Evolutionary conservation across 1,140 invertebrate genomes (phyloP), one percentile per base, ranked within the genome.

Genomic region (Pemphigus obesinymphae): DNA sequence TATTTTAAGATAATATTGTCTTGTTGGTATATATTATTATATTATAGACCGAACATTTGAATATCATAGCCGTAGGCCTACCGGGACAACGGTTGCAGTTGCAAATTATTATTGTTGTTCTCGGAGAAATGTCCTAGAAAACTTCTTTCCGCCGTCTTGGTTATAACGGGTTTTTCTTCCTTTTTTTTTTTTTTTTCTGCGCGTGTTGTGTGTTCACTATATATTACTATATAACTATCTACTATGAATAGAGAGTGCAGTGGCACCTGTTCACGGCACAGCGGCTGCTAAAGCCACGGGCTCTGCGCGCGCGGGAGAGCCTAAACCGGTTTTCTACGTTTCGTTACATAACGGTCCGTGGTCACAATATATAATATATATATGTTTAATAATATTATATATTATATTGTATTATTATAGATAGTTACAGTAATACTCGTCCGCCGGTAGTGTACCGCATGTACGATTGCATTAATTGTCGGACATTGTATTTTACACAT

Each of bases 271-370:
- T 1, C 6, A 15, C 50, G 3, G 29, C 31, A 20, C 17, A 31
- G 61, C 34, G 73, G 50, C 34, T 55, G 50, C 34, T 55, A 40
- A 78, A 58, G 34, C 73, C 40, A 75, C 45, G 61, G 5, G 34
- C 20, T 40, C 3, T 40, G 8, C 34, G 13, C 15, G n/a, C 48
- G 73, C 34, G 37, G n/a, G n/a, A n/a, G n/a, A 55, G 17, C 48
- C 45, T 11, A 37, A 80, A 80, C 76, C 76, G 76, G 76, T 80
- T 80, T 80, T 58, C 37, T 61, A 37, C n/a, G 73, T 78, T 58
- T 63, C 6, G 15, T 80, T 80, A 15, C 76, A 80, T 80, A 80
- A 80, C 76, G 76, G 76, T 80, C 1, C 37, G 53, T 43, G 55
- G 76, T 80, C 34, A 63, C 55, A 63, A 45, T 48, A 73, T 29